A percentile compares a stretch with the other conserved stretches of the same genome.
Evolutionary conservation across 2,113 vertebrate genomes (phyloP).

Genomic region (Prunella fulvescens): DNA sequence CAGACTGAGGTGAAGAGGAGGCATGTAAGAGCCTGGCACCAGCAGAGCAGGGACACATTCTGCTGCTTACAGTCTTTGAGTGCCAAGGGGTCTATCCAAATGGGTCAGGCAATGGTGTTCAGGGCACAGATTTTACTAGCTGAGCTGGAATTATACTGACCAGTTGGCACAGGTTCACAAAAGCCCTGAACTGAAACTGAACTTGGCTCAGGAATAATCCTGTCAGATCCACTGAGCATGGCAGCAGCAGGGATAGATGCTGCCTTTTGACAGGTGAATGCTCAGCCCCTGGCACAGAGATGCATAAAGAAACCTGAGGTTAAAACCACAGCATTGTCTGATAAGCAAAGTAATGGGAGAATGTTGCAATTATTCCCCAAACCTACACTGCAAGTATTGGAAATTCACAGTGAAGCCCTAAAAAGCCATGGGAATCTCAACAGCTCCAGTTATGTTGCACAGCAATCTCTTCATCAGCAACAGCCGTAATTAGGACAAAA

Average conservation of each 20-base stretch:
- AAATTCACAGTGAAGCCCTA: not conserved
- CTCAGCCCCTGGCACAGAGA: not conserved
- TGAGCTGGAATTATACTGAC: slow-evolving; percentile 38
- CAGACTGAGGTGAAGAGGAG: not conserved
- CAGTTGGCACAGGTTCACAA: not conserved
- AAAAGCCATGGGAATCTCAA: not conserved
- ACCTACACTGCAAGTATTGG: not conserved
- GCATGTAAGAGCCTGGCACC: not conserved
- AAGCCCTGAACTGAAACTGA: slow-evolving; percentile 41
- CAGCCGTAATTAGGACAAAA: not conserved
- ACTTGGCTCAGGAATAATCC: slow-evolving; percentile 48
- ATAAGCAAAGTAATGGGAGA: not conserved
- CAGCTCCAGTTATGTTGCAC: not conserved
- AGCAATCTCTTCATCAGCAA: not conserved
- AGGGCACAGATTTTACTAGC: not conserved
- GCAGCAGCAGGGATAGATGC: not conserved
- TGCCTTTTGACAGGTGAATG: slow-evolving; percentile 39
- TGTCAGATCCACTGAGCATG: not conserved
- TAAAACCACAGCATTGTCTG: not conserved
- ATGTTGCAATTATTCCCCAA: not conserved
- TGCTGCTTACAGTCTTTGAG: not conserved
- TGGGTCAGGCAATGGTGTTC: not conserved
- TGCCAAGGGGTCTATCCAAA: not conserved
- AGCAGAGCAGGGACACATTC: not conserved
- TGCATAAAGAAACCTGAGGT: rapidly evolving